Evolutionary conservation across 2,113 vertebrate species (phyloP).

Genomic region (Xerus inauris): DNA sequence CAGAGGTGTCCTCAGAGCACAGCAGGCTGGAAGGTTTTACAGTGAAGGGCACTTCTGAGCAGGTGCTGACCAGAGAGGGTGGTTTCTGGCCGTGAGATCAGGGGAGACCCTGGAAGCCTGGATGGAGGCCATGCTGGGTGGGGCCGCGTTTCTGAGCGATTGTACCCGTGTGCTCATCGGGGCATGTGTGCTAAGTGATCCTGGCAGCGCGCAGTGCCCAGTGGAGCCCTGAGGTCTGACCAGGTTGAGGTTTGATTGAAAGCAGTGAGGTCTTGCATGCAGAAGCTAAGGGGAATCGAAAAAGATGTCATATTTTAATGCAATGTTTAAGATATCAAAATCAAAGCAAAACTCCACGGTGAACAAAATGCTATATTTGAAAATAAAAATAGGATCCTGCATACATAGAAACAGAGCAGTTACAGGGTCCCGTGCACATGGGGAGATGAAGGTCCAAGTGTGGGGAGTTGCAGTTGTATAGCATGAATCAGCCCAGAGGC

Average conservation of each 20-base stretch:
- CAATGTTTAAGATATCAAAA: neutral
- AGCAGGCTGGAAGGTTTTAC: no score
- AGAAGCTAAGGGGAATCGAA: neutral
- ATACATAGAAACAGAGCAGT: neutral
- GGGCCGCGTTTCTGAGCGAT: neutral
- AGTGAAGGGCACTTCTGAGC: neutral
- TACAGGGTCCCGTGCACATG: neutral
- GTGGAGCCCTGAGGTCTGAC: no score
- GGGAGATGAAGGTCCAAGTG: no score
- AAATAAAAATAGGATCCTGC: neutral
- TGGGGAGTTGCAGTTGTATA: no score
- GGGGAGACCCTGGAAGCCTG: neutral
- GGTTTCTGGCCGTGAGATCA: neutral
- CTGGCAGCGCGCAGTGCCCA: no score
- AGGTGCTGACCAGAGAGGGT: neutral
- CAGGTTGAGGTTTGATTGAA: fast-evolving
- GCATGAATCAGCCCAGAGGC: no score
- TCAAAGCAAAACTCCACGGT: neutral
- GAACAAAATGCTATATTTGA: neutral
- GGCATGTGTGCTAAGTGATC: neutral
- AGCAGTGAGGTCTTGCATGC: neutral
- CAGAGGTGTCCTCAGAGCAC: fast-evolving
- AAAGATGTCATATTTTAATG: neutral
- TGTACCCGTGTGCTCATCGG: no score
- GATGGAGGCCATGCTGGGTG: fast-evolving